Conservation (phyloP, 2,113 vertebrate species). For the Enhydra lutris region DNA sequence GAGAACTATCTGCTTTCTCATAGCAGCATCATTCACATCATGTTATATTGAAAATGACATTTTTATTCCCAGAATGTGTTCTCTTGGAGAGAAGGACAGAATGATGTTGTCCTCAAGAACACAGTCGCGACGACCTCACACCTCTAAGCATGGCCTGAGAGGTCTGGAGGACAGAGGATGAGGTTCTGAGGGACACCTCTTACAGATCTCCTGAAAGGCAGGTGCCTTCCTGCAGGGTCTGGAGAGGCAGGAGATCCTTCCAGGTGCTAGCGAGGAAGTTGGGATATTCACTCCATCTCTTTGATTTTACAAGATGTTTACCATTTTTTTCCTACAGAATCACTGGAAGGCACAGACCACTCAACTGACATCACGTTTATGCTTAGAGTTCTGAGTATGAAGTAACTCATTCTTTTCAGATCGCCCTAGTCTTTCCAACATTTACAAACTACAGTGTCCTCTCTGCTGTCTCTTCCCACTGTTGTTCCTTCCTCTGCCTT, state of each 20-base stretch:
- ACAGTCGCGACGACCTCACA: fast-evolving
- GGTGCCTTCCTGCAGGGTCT: too few relatives aligned
- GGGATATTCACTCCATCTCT: background rate
- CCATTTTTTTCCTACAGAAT: background rate
- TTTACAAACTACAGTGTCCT: fast-evolving
- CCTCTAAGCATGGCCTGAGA: background rate
- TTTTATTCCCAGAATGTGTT: background rate
- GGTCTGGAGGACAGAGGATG: background rate
- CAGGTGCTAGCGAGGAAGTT: background rate
- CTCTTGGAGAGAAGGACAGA: too few relatives aligned
- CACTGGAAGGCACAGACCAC: background rate
- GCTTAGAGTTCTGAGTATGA: too few relatives aligned
- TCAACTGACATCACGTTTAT: too few relatives aligned
- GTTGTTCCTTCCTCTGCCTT: background rate
- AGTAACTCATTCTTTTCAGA: background rate
- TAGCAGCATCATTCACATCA: too few relatives aligned
- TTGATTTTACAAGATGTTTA: background rate
- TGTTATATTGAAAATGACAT: background rate
- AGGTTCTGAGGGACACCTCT: background rate
- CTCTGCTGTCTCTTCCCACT: background rate
- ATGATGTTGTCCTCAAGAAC: background rate
- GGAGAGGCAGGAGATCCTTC: background rate
- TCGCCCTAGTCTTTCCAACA: background rate
- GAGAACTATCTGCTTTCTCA: background rate
- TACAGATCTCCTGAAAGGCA: fast-evolving